Base-by-base conservation (phyloP, 2,888 invertebrate species). In the Pristionchus entomophagus region DNA sequence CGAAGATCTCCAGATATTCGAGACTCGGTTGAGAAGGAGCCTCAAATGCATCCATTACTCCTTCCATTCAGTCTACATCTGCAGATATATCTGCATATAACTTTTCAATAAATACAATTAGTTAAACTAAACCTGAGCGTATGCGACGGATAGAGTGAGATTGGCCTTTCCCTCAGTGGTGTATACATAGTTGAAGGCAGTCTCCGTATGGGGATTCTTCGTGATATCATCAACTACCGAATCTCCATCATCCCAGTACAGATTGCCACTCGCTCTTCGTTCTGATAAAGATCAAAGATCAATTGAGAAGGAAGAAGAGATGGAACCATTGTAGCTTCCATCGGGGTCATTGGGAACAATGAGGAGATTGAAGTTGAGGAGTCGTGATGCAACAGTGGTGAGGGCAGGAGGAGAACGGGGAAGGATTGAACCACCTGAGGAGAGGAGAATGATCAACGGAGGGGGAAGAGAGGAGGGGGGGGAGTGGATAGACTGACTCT, bases 311-410 rank as follows among this genome's bases (percentile, higher is more conserved):
- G 22, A 38, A 22, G 17, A 22, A 56, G n/a, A 5, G 56, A 22
- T 22, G n/a, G 14, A 17, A 51, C 45, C 49, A 51, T 78, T 49
- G 59, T 56, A 53, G 12, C 59, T 56, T 35, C 69, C 38, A n/a
- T 69, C 69, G 22, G 41, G n/a, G 19, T 69, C 56, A 35, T 69
- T 14, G 26, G 84, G 73, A 38, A 41, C 96, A 0, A 95, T 95
- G 14, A 96, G 92, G 45, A 97, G 94, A 90, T 96, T 95, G 87
- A 96, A 95, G 69, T 95, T 95, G 51, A 95, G 95, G 89, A 95
- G 94, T 87, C 96, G 95, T 69, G 92, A 87, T 5, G 88, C 89
- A 0, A 89, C 89, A 5, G 92, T 92, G 0, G 91, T 93, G 14
- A 88, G 86, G 29, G 85, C 88, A 5, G 92, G 87, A 17, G 86